Conservation (phyloP, 1,140 invertebrate species). For the Scaptomyza hsui region DNA sequence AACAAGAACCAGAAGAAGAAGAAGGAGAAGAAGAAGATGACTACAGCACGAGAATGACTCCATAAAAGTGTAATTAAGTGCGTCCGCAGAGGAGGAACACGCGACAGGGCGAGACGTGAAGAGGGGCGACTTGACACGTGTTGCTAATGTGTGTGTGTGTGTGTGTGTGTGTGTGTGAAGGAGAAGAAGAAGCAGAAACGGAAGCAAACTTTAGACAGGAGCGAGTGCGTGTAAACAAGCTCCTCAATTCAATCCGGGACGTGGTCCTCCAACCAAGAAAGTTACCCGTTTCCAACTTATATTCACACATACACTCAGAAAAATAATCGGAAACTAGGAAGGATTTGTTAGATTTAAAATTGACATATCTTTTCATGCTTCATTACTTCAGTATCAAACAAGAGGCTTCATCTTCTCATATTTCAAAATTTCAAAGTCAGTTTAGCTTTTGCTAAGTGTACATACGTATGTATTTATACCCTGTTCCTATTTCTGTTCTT, state of each 20-base stretch:
- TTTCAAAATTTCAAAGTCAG: no score
- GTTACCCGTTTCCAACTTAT: no score
- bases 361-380: no score
- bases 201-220: background rate
- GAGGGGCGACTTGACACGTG: slow-evolving; percentile 59
- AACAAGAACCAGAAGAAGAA: background rate
- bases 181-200: background rate
- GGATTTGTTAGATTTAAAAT: no score
- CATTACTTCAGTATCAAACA: no score
- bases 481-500: background rate
- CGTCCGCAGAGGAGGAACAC: slow-evolving; percentile 19
- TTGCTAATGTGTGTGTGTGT: slow-evolving; percentile 65
- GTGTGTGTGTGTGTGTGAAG: background rate
- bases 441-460: no score
- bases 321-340: no score
- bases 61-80: slow-evolving; percentile 79
- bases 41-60: slow-evolving; percentile 47
- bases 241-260: background rate
- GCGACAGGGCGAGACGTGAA: slow-evolving; percentile 14
- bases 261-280: background rate
- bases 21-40: no score
- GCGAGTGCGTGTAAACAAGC: slow-evolving; percentile 24
- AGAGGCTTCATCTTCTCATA: no score
- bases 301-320: no score
- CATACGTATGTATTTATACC: background rate